Conservation (phyloP, 2,888 invertebrate species). For the Leucophenga montana region DNA sequence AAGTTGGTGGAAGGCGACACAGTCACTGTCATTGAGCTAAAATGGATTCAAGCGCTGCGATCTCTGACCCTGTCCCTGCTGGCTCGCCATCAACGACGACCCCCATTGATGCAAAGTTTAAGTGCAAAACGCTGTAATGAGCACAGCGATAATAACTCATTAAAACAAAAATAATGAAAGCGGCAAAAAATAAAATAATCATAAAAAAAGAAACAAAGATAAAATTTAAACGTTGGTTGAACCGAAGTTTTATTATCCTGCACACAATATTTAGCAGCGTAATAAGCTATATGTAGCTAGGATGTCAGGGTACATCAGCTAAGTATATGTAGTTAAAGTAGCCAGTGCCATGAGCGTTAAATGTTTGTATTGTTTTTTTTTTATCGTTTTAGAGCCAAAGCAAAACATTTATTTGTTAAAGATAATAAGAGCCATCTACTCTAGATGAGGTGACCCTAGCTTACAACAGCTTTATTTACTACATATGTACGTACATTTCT, state of each 20-base stretch:
- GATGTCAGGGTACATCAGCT: constrained; percentile 3
- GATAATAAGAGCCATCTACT: too few species aligned
- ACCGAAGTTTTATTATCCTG: background rate
- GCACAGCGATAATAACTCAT: constrained; percentile 49
- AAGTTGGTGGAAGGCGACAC: background rate
- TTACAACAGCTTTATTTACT: too few species aligned
- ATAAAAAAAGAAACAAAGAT: constrained; percentile 22
- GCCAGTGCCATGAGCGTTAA: too few species aligned
- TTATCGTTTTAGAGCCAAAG: too few species aligned
- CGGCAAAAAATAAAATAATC: constrained; percentile 7
- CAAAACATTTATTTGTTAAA: too few species aligned
- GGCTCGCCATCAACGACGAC: constrained; percentile 35
- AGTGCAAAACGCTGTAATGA: constrained; percentile 51
- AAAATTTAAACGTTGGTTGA: background rate
- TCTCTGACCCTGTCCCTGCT: constrained; percentile 36
- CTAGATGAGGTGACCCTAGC: too few species aligned
- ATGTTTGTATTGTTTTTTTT: too few species aligned
- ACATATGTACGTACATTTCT: too few species aligned
- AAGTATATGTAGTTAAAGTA: too few species aligned
- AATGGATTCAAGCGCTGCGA: constrained; percentile 5
- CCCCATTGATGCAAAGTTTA: constrained; percentile 18
- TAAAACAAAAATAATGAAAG: constrained; percentile 41
- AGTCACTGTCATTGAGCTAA: constrained; percentile 15
- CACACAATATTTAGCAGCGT: too few species aligned
- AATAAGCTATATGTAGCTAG: too few species aligned